These are phyloP conservation scores for Eurypyga helias DNA, from an alignment of 2,113 vertebrate genomes.

Conservation along the genomic window DNA sequence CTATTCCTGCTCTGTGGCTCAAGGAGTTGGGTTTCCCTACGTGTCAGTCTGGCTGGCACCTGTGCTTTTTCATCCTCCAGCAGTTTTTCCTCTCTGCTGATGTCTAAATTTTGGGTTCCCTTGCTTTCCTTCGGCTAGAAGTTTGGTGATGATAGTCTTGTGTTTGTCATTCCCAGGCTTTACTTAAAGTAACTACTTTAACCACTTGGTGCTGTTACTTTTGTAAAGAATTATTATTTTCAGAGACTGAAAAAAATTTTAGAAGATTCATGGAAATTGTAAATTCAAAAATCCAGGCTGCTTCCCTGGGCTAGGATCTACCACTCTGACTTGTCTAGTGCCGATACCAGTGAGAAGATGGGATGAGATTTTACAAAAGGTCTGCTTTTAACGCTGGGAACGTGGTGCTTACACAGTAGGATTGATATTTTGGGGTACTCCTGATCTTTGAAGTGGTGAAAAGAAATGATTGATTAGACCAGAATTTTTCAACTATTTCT, in stretches of 20 bases:
- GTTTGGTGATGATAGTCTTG: neutral
- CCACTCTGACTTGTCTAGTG: neutral
- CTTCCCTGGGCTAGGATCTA: neutral
- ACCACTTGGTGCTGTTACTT: neutral
- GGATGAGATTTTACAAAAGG: neutral
- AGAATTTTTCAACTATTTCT: neutral
- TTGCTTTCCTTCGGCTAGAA: neutral
- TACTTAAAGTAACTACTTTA: neutral
- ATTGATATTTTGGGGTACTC: neutral
- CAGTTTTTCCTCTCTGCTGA: neutral
- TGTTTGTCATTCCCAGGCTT: neutral
- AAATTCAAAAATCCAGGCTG: neutral
- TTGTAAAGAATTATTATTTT: neutral
- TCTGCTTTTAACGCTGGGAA: neutral
- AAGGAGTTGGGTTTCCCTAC: neutral
- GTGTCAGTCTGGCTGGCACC: neutral
- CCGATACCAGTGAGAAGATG: neutral
- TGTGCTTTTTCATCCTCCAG: neutral
- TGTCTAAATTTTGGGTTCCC: neutral
- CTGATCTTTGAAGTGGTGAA: neutral
- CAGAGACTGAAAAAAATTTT: neutral
- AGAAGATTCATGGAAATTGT: neutral
- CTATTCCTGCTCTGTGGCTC: slow-evolving; percentile 7
- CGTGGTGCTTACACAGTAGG: neutral
- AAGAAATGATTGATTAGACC: neutral